Base-by-base conservation (phyloP, 92 coral and sea anemone genomes). In the Nematostella vectensis region DNA sequence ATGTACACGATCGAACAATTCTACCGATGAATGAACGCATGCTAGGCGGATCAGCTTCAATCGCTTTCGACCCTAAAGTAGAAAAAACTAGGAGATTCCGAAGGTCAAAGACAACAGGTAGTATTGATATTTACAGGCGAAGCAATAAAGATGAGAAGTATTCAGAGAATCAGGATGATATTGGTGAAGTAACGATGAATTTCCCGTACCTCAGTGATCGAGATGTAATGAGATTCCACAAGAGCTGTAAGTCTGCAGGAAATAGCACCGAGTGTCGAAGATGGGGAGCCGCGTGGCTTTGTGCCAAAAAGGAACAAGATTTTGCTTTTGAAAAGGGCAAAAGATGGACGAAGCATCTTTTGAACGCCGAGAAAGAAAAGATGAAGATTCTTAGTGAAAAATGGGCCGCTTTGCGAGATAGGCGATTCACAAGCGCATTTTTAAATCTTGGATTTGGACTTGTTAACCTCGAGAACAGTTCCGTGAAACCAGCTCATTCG, bases 261-360 rank as follows among this genome's bases (percentile, higher is more conserved):
- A 62, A 47, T 51, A 71, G 57, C 11, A 13, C 53, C 3, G 85
- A 77, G 25, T 71, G 84, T 17, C 62, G 77, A 13, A 55, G 84
- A 13, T 77, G 84, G 89, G 83, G 84, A 12, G 80, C 79, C 1
- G 88, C 80, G 1, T 81, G 88, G 88, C 58, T 81, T 58, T 70
- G 67, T 31, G 88, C 88, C 11, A 81, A 81, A 38, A 76, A 71
- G 57, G 88, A 81, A 56, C 83, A 76, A 70, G 80, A 63, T 21
- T 25, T 55, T 11, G 49, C 69, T 1, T 55, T 51, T 1, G 66
- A 65, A 40, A 57, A 56, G 18, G 61, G 57, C 22, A 44, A 71
- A 26, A 54, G 83, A 28, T 82, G 89, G 89, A 71, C 56, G 15
- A 29, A 80, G 11, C 27, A 71, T 29, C 48, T 77, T 53, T 61